Percentiles rank a stretch among this genome's conserved stretches.
These are phyloP conservation scores for Alligator mississippiensis DNA, from an alignment of 2,113 vertebrate species.

Conservation along the genomic window DNA sequence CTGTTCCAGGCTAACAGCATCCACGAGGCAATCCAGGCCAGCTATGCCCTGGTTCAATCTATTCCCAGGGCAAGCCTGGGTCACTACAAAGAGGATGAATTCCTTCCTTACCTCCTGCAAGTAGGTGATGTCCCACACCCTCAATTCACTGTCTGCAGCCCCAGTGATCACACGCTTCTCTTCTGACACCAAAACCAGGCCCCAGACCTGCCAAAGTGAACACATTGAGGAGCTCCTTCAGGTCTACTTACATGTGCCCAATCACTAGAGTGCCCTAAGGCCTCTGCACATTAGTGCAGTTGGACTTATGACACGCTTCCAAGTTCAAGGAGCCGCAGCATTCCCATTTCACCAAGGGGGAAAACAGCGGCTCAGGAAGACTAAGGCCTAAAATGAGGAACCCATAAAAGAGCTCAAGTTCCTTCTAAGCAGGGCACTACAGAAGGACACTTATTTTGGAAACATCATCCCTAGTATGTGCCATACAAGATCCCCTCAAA, in stretches of 20 bases:
- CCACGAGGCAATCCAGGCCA: neutral
- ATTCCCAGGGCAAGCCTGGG: neutral
- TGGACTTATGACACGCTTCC: neutral
- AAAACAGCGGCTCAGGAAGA: neutral
- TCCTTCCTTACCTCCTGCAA: conserved; percentile 68
- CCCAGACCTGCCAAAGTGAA: conserved; percentile 88
- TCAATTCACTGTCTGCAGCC: conserved; percentile 93
- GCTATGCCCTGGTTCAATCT: neutral
- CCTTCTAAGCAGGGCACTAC: neutral
- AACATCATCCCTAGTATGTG: neutral
- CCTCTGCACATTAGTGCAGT: neutral
- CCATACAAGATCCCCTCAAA: neutral
- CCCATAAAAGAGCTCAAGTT: neutral
- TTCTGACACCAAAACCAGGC: conserved; percentile 86
- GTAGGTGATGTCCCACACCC: conserved; percentile 90
- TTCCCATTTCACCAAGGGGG: neutral
- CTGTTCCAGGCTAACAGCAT: neutral
- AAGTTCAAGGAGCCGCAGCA: neutral
- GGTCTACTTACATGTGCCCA: neutral
- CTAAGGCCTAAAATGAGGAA: no score
- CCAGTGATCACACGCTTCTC: conserved; percentile 91
- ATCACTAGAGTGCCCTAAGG: neutral
- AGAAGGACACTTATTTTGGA: neutral
- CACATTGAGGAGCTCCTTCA: neutral
- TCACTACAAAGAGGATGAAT: neutral